Base-by-base conservation (phyloP, 2,113 vertebrate genomes). In the Onychostoma macrolepis region DNA sequence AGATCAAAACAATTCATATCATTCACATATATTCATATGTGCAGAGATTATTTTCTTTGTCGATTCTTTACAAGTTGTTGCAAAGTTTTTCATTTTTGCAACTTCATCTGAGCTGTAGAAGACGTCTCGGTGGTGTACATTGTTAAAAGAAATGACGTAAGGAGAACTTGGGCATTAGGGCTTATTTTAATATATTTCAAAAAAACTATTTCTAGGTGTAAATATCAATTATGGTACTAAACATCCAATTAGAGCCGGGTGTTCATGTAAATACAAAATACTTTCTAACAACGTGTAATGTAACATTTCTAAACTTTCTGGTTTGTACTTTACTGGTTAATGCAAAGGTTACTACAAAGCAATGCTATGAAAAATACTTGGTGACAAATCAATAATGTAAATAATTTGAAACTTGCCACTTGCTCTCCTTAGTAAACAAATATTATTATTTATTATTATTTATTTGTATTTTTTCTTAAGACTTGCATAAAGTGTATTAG, bases 271-370 rank as follows among this genome's bases (percentile, higher is more conserved):
- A 90, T 90, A 90, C 9, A 4, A 30, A 56, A 33, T 43, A 24
- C 26, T 88, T 97, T 95, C 95, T 96, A 95, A 84, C 30, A 91
- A 85, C 83, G 83, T 33, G 88, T n/a, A 83, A 87, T 89, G 78
- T 19, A 93, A 96, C 94, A 95, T 96, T 97, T 97, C 95, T 97
- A 95, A 90, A 95, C 94, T 96, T 95, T 89, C 95, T 96, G 92
- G 96, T 98, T 97, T 97, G 94, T 97, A 97, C 93, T 96, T 95
- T 95, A 96, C 91, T 92, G 93, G 33, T 41, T 43, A 80, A 63
- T 56, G 50, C 77, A 95, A 96, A 95, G 95, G 92, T 92, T 92
- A 94, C 94, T 95, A 94, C 93, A 94, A 95, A 96, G 93, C 94
- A 96, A 94, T 89, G 93, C 93, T 92, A 95, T 95, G 94, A 93